Conservation (phyloP, 2,113 vertebrate genomes). For the Vireo altiloquus region DNA sequence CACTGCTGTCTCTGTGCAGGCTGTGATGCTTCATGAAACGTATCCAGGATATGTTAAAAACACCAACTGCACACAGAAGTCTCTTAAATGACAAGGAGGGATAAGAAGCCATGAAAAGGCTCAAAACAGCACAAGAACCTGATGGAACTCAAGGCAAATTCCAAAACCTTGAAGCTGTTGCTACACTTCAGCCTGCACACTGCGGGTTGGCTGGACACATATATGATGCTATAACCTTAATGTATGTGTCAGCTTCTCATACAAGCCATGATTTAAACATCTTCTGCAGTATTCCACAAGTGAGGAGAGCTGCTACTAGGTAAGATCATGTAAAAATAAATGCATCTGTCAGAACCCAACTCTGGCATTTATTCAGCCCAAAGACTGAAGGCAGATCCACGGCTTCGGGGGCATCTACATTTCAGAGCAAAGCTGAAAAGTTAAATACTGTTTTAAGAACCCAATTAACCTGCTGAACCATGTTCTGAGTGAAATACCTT, state of each 20-base stretch:
- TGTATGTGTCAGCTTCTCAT: not conserved
- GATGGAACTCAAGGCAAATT: not conserved
- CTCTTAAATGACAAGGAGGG: not conserved
- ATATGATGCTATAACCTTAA: not conserved
- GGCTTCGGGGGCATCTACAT: not conserved
- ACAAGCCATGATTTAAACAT: not conserved
- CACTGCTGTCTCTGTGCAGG: not conserved
- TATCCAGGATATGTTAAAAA: not conserved
- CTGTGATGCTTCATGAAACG: not conserved
- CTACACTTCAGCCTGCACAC: not conserved
- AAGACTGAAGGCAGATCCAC: not conserved
- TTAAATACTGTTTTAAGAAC: not conserved
- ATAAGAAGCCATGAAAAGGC: not conserved
- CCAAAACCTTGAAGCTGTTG: not conserved
- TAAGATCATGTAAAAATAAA: not conserved
- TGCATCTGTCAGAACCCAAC: not conserved
- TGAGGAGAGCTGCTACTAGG: not conserved
- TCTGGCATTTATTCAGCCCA: not conserved
- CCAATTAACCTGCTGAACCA: not conserved
- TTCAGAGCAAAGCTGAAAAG: not conserved
- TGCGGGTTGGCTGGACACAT: not conserved
- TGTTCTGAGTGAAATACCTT: not conserved
- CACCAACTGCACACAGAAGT: not conserved
- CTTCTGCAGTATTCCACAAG: not conserved
- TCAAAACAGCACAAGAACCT: not conserved